Base-by-base conservation (phyloP, 23 tunicate genomes). In the Ciona savignyi region DNA sequence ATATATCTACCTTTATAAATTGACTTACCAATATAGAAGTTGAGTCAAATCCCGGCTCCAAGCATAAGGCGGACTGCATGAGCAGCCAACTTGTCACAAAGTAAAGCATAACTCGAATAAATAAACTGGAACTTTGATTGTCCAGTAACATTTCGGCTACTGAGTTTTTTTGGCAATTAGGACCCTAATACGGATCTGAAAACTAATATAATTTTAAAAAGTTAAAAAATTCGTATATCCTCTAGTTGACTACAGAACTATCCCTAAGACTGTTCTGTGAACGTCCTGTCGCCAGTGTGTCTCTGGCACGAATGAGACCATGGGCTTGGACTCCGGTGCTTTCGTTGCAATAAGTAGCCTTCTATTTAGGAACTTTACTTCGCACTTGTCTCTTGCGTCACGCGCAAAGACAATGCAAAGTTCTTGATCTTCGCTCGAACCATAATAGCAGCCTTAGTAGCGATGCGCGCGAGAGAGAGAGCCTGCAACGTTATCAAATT, bases 301-400 rank as follows among this genome's bases (percentile, higher is more conserved):
- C 56, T 42, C 9, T 15, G 15, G 11, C 15, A 6, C 56, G 56
- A 42, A 42, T 42, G 56, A 42, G 56, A 9, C 11, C 9, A 42
- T 42, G 56, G 9, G 9, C 56, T 6, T 15, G 56, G 15, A 42
- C 15, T 42, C 56, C 56, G 56, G 56, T 42, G 56, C 56, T 42
- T 42, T 42, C 56, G 56, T 42, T 42, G 56, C 56, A 42, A 42
- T 42, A 42, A 42, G 56, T 42, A 42, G 56, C 56, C 56, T 42
- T 42, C 56, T 42, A 42, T 42, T 42, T 42, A 6, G 56, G 56
- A 42, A 42, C 11, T 15, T 42, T 15, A 6, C 9, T 42, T 15
- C 15, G 9, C 56, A 6, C 15, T 42, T 42, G 56, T 9, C 15
- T 42, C 11, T 42, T 42, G 15, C 56, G 56, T 42, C 56, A 42